These are phyloP conservation scores for Sturnira hondurensis DNA, from an alignment of 2,113 vertebrate genomes.

Conservation along the genomic window DNA sequence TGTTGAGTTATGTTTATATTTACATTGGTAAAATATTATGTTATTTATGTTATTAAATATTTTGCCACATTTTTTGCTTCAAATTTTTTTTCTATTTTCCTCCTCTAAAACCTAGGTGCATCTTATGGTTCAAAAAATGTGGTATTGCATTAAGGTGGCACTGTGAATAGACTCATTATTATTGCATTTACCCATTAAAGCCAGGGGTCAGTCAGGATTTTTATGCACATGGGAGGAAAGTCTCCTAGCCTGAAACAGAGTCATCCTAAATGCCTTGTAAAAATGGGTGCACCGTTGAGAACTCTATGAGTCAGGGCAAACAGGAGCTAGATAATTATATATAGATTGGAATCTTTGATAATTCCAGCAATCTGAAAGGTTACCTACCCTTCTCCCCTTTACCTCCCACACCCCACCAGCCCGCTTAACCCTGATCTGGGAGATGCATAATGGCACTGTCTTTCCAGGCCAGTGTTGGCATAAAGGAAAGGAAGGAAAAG, in stretches of 20 bases:
- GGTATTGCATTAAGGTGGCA: not conserved
- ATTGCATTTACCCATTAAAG: not conserved
- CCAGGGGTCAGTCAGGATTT: not conserved
- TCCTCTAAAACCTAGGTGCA: no score
- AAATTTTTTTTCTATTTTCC: no score
- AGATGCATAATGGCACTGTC: not conserved
- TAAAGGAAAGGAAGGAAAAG: not conserved
- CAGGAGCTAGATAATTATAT: not conserved
- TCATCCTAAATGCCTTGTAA: not conserved
- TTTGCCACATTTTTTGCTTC: no score
- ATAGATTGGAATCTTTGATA: not conserved
- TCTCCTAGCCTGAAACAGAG: not conserved
- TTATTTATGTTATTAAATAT: no score
- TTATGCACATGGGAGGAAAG: not conserved
- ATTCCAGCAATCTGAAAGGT: not conserved
- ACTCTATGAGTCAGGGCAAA: not conserved
- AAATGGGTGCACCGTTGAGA: not conserved
- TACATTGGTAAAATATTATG: no score
- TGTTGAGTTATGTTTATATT: no score
- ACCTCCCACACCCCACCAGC: no score
- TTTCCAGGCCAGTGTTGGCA: not conserved
- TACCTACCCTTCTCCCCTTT: not conserved
- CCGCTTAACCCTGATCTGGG: not conserved
- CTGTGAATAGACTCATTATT: not conserved
- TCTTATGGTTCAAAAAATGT: no score